These are phyloP conservation scores for Oscarella lobularis DNA, from an alignment of 37 sponge, comb jelly and placozoan genomes.

Conservation along the genomic window DNA sequence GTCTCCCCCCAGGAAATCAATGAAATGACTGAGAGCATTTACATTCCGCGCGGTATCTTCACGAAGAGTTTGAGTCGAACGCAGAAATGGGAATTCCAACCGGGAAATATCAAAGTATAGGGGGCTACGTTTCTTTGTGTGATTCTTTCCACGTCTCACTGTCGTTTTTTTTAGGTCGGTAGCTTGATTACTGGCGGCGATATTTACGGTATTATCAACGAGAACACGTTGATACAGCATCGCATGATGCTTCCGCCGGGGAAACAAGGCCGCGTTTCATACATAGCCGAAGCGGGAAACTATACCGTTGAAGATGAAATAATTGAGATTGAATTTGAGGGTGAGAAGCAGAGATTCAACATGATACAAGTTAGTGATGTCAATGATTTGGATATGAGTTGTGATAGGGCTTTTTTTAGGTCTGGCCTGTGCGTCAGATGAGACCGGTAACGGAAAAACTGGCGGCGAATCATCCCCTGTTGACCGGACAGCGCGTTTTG, in stretches of 20 bases:
- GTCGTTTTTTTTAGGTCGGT: conserved; percentile 42
- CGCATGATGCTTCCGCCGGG: conserved; percentile 77
- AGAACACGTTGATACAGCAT: conserved; percentile 87
- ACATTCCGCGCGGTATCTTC: conserved; percentile 93
- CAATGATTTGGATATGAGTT: neutral
- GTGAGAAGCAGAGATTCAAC: conserved; percentile 62
- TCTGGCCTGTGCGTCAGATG: conserved; percentile 96
- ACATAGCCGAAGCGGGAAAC: conserved; percentile 72
- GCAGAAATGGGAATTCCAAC: conserved; percentile 70
- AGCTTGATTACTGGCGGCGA: conserved; percentile 91
- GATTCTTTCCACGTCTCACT: neutral
- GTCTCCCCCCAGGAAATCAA: conserved; percentile 56
- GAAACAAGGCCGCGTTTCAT: conserved; percentile 74
- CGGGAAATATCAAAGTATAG: conserved; percentile 6
- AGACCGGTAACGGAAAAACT: conserved; percentile 86
- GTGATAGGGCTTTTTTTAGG: conserved; percentile 27
- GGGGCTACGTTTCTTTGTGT: neutral
- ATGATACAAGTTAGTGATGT: conserved; percentile 71
- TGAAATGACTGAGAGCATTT: conserved; percentile 83
- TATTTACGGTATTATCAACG: conserved; percentile 68
- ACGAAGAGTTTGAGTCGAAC: conserved; percentile 49
- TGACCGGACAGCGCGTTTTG: conserved; percentile 95
- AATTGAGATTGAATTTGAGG: conserved; percentile 89
- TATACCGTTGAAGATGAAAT: conserved; percentile 79
- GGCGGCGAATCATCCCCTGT: conserved; percentile 89